Evolutionary conservation across 2,888 invertebrate species (phyloP).

Genomic region (Netelia fuscicornis): DNA sequence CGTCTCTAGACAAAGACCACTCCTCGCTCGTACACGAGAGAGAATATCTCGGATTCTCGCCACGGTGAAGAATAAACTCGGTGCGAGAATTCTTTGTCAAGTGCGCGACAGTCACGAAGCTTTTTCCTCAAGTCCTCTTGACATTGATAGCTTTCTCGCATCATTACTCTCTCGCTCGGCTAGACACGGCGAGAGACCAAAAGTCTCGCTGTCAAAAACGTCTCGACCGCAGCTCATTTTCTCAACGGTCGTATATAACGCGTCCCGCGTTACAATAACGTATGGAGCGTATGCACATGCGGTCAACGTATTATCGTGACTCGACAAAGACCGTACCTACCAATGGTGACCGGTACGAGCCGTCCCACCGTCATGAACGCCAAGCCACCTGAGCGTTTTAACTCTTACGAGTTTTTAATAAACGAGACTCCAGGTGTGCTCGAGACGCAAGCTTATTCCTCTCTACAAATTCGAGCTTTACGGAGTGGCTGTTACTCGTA

Average conservation of each 20-base stretch:
- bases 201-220: conserved; percentile 26
- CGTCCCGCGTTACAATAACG: too few species aligned
- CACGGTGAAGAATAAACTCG: too few species aligned
- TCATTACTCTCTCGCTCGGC: background rate
- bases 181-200: background rate
- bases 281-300: background rate
- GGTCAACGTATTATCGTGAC: conserved; percentile 33
- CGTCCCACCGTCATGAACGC: background rate
- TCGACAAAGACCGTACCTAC: conserved; percentile 6
- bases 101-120: conserved; percentile 14
- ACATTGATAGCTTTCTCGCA: conserved; percentile 67
- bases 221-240: conserved; percentile 10
- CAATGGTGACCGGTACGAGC: conserved; percentile 3
- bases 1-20: too few species aligned
- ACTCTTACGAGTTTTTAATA: conserved; percentile 38
- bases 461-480: background rate
- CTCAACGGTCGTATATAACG: background rate
- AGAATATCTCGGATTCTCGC: too few species aligned
- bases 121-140: conserved; percentile 51
- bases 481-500: background rate
- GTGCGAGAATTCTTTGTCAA: background rate
- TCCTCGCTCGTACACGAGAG: too few species aligned
- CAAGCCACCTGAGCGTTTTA: conserved; percentile 33
- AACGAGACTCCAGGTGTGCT: conserved; percentile 21
- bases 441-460: background rate